Base-by-base conservation (phyloP, 2,888 invertebrate species). In the Platypus cylindrus region DNA sequence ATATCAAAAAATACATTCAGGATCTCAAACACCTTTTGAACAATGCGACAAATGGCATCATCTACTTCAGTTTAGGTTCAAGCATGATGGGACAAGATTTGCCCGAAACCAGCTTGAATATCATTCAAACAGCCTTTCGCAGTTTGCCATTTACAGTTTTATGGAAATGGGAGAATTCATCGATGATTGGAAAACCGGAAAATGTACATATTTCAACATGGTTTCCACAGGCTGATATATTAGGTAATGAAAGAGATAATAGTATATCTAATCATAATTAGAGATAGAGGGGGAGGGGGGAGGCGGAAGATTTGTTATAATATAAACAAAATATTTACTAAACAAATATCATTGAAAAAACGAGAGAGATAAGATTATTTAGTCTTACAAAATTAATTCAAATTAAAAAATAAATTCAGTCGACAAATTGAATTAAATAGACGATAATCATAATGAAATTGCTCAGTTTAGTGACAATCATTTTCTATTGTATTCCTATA, bases 211-310 rank as follows among this genome's bases (percentile, higher is more conserved):
- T 58, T 7, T 47, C 44, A 11, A 62, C 62, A 41, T 67, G 66
- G 66, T 47, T 65, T 14, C 64, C 66, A 1, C 67, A 66, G 45
- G 56, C 61, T 38, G 63, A 61, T 40, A 45, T 66, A 30, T 48
- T 66, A 36, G 60, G 64, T 62, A n/a, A n/a, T n/a, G n/a, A n/a
- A n/a, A n/a, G n/a, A n/a, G n/a, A n/a, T n/a, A n/a, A n/a, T n/a
- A n/a, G n/a, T n/a, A n/a, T n/a, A n/a, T n/a, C n/a, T n/a, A n/a
- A n/a, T n/a, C n/a, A n/a, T n/a, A n/a, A n/a, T n/a, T n/a, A n/a
- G n/a, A n/a, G n/a, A n/a, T n/a, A n/a, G n/a, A n/a, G n/a, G n/a
- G n/a, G n/a, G n/a, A n/a, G n/a, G n/a, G n/a, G n/a, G n/a, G n/a
- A n/a, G n/a, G n/a, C n/a, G n/a, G n/a, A n/a, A n/a, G n/a, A n/a